Evolutionary conservation across 2,113 vertebrate genomes (phyloP).

Genomic region (Eclectus roratus): DNA sequence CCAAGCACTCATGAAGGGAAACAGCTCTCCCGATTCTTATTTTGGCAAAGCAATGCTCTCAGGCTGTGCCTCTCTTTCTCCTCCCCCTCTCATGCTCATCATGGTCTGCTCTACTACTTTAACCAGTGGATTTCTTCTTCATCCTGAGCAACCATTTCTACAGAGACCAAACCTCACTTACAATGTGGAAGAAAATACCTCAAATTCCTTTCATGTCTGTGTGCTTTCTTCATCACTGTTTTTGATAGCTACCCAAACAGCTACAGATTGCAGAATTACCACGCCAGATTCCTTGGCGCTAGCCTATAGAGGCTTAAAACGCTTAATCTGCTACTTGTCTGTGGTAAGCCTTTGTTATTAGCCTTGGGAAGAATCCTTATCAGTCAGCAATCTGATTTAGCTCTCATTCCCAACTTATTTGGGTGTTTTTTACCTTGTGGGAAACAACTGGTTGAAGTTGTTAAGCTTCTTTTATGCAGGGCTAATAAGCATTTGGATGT

Average conservation of each 20-base stretch:
- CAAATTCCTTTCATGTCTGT: neutral
- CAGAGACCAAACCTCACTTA: neutral
- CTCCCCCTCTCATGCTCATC: neutral
- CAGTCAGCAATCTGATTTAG: conserved; percentile 35
- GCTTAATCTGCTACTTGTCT: conserved; percentile 21
- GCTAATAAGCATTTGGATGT: conserved; percentile 7
- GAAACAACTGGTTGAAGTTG: conserved; percentile 30
- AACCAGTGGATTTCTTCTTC: neutral
- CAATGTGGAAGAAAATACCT: neutral
- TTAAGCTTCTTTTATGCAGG: conserved; percentile 13
- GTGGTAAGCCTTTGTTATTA: conserved; percentile 34
- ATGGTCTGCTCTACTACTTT: neutral
- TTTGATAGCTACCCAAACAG: conserved; percentile 18
- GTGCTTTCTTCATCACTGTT: neutral
- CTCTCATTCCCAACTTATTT: conserved; percentile 1
- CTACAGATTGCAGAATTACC: conserved; percentile 13
- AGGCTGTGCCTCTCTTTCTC: neutral
- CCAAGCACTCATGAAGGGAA: neutral
- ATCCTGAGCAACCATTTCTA: neutral
- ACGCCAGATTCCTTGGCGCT: neutral
- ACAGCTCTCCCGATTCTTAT: neutral
- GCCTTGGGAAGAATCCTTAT: conserved; percentile 40
- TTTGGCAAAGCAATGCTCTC: neutral
- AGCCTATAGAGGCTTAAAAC: neutral
- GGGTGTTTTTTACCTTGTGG: conserved; percentile 21